Evolutionary conservation across 2,888 invertebrate species (phyloP).

Genomic region (Pandemis heparana): DNA sequence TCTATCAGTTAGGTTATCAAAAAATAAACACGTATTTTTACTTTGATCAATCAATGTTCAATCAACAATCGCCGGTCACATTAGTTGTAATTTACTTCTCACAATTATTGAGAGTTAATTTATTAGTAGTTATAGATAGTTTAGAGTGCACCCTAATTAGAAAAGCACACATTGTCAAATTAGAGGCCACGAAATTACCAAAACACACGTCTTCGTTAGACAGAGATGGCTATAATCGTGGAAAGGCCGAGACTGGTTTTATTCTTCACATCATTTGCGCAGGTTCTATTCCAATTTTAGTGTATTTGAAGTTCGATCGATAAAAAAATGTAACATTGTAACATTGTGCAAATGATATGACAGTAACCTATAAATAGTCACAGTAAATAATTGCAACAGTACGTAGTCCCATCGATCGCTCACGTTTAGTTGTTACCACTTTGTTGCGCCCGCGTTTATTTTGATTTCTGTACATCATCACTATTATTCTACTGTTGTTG

Average conservation of each 20-base stretch:
- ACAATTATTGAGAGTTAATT: no score
- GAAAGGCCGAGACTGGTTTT: background rate
- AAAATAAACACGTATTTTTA: no score
- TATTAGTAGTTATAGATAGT: background rate
- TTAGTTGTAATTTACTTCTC: no score
- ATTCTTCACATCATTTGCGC: background rate
- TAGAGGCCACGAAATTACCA: no score
- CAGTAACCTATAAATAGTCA: slow-evolving; percentile 14
- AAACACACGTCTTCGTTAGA: no score
- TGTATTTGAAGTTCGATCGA: background rate
- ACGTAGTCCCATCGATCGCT: slow-evolving; percentile 11
- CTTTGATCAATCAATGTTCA: no score
- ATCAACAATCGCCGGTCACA: no score
- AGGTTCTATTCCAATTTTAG: background rate
- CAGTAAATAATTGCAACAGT: slow-evolving; percentile 29
- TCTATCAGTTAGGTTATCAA: no score
- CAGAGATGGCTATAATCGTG: no score
- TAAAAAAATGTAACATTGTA: background rate
- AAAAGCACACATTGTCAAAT: no score
- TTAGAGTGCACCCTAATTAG: background rate
- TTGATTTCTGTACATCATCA: slow-evolving; percentile 45
- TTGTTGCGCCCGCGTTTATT: slow-evolving; percentile 54
- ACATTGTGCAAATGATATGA: background rate
- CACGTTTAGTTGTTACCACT: slow-evolving; percentile 49
- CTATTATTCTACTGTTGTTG: slow-evolving; percentile 47